Conservation (phyloP, 2,113 vertebrate species). For the Hemichromis elongatus region DNA sequence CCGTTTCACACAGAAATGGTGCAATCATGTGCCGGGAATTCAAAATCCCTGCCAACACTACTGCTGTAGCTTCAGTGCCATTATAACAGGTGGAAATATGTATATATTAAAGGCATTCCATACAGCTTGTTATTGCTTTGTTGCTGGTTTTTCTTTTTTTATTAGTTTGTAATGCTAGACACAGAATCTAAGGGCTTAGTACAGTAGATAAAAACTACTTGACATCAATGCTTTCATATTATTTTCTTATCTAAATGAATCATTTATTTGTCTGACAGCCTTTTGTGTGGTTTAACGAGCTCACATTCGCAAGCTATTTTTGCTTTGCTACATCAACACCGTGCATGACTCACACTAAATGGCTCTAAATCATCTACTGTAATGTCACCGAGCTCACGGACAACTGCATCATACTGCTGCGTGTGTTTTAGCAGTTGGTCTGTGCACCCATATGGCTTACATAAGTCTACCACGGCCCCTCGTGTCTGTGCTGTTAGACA, state of each 20-base stretch:
- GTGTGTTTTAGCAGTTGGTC: background rate
- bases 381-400: background rate
- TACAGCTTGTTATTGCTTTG: conserved; percentile 3
- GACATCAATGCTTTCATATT: background rate
- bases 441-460: background rate
- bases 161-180: background rate
- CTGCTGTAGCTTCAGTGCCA: conserved; percentile 53
- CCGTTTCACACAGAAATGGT: conserved; percentile 20
- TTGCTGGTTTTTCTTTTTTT: conserved; percentile 1
- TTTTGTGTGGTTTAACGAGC: background rate
- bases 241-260: background rate
- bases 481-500: background rate
- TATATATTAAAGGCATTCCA: conserved; percentile 63
- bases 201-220: background rate
- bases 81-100: conserved; percentile 42
- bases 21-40: conserved; percentile 15
- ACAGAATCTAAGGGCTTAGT: background rate
- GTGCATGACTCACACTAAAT: background rate
- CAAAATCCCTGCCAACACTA: background rate
- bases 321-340: background rate
- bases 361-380: background rate
- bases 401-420: background rate
- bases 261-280: background rate
- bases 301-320: background rate
- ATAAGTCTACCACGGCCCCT: background rate